These are phyloP conservation scores for Tetheella fluctuosa DNA, from an alignment of 2,888 invertebrate species.

Conservation along the genomic window DNA sequence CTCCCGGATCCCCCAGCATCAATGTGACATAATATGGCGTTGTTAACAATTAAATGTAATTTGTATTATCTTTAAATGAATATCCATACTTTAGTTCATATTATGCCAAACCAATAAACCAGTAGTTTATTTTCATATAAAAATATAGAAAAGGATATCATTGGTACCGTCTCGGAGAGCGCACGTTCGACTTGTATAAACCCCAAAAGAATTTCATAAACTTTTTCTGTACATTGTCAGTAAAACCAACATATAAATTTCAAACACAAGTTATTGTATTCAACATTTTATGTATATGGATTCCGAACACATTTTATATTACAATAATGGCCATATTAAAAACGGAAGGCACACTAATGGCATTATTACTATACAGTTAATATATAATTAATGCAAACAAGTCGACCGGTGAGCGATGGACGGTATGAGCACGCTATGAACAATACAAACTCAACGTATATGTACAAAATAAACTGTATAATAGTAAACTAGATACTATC, in stretches of 20 bases:
- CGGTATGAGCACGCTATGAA: conserved; percentile 18
- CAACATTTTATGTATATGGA: conserved; percentile 19
- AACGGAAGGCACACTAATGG: conserved; percentile 34
- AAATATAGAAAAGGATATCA: not conserved
- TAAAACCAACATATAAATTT: conserved; percentile 7
- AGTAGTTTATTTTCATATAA: not conserved
- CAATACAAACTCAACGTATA: conserved; percentile 60
- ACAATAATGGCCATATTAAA: conserved; percentile 8
- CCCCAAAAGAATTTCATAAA: not conserved
- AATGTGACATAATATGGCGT: not conserved
- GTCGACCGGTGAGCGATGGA: conserved; percentile 29
- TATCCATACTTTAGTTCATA: not conserved
- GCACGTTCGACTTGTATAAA: not conserved
- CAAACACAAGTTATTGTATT: conserved; percentile 5
- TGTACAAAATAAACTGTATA: conserved; percentile 42
- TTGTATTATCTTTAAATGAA: not conserved
- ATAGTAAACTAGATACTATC: not conserved
- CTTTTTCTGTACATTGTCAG: not conserved
- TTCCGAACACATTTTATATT: conserved; percentile 19
- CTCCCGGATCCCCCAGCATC: not conserved
- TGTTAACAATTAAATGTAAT: not conserved
- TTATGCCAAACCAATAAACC: not conserved
- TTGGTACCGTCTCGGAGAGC: conserved; percentile 6
- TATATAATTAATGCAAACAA: conserved; percentile 46
- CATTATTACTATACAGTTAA: conserved; percentile 35